Percentiles rank a stretch among this genome's conserved stretches.
Conservation (phyloP, 2,797 vertebrate species). For the Galago senegalensis region DNA sequence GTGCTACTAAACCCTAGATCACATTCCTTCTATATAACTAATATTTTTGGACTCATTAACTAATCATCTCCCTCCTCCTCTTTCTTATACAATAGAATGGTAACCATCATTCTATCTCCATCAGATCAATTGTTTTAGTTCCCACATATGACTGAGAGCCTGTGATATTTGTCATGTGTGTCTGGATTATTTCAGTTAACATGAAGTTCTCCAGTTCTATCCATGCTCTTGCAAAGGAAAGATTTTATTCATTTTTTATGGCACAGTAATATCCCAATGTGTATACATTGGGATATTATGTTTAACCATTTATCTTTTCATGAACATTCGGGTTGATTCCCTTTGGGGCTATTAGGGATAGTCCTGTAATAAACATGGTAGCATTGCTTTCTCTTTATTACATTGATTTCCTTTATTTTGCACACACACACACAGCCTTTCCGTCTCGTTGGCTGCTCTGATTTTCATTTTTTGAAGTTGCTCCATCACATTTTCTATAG, state of each 20-base stretch:
- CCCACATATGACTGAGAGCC: background rate
- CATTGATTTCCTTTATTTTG: background rate
- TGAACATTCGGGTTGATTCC: background rate
- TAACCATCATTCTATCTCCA: background rate
- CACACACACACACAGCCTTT: background rate
- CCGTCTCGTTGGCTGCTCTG: background rate
- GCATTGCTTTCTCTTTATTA: background rate
- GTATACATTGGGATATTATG: background rate
- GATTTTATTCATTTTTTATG: background rate
- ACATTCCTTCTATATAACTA: background rate
- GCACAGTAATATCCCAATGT: background rate
- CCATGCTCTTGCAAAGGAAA: background rate
- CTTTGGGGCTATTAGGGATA: background rate
- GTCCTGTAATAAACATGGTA: background rate
- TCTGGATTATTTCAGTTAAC: background rate
- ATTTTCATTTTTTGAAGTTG: background rate
- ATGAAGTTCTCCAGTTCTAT: background rate
- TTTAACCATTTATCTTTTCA: background rate
- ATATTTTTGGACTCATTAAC: background rate
- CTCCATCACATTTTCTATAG: background rate
- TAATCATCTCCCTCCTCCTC: background rate
- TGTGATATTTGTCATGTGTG: background rate
- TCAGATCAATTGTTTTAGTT: background rate
- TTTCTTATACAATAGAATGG: background rate
- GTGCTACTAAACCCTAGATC: background rate